These are phyloP conservation scores for Megaceryle maxima DNA, from an alignment of 2,113 vertebrate species.

Conservation along the genomic window DNA sequence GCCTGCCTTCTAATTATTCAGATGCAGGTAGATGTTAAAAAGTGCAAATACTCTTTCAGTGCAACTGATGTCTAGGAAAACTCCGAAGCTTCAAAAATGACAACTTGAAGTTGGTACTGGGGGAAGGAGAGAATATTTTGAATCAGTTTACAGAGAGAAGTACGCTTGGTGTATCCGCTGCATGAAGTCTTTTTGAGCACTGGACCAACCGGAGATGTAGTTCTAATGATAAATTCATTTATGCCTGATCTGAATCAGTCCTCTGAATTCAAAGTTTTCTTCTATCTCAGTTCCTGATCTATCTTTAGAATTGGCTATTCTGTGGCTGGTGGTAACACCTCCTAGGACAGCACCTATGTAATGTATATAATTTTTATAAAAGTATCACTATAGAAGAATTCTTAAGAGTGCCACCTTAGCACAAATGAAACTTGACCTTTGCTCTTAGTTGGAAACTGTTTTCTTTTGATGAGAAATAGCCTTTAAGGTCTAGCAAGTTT, in stretches of 20 bases:
- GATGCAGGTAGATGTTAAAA: slow-evolving; percentile 6
- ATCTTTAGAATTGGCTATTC: background rate
- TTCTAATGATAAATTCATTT: background rate
- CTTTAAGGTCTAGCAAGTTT: background rate
- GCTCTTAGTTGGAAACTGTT: background rate
- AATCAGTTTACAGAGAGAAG: background rate
- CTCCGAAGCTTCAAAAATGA: slow-evolving; percentile 29
- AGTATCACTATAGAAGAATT: background rate
- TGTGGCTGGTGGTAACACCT: background rate
- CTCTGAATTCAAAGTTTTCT: background rate
- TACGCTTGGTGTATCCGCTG: background rate
- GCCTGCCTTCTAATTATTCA: slow-evolving; percentile 22
- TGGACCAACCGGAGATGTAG: background rate
- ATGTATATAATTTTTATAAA: background rate
- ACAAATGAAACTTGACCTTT: background rate
- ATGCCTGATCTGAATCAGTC: background rate
- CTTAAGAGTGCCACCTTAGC: background rate
- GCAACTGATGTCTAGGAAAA: slow-evolving; percentile 55
- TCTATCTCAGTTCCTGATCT: background rate
- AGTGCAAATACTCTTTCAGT: slow-evolving; percentile 52
- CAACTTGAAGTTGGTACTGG: slow-evolving; percentile 19
- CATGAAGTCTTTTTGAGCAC: background rate
- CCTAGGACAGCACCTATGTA: background rate
- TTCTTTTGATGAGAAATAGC: background rate
- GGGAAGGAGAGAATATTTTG: slow-evolving; percentile 28